Conservation (phyloP, 2,797 vertebrate genomes). For the Mallotus villosus region DNA sequence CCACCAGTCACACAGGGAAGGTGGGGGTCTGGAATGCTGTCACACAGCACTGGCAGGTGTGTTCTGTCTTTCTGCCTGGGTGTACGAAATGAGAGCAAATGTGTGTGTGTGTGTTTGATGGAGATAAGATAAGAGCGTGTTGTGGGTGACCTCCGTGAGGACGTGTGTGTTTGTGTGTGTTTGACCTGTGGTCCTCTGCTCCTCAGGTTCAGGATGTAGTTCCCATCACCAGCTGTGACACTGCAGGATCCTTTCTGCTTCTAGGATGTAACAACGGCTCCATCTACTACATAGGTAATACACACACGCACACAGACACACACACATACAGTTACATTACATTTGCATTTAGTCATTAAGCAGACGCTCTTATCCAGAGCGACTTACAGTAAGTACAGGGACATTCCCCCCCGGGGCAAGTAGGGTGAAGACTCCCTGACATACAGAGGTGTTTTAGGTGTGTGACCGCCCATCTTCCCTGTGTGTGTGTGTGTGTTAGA, state of each 20-base stretch:
- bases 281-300: slow-evolving; percentile 95
- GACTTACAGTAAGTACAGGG: too few relatives aligned
- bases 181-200: slow-evolving; percentile 1
- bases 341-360: too few relatives aligned
- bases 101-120: background rate
- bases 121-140: too few relatives aligned
- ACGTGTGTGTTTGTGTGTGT: background rate
- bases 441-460: background rate
- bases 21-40: slow-evolving; percentile 99
- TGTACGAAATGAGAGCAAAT: too few relatives aligned
- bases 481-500: slow-evolving; percentile 7
- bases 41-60: slow-evolving; percentile 98
- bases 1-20: slow-evolving; percentile 97
- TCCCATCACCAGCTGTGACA: slow-evolving; percentile 96
- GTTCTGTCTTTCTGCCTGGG: background rate
- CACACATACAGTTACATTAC: slow-evolving; percentile 85
- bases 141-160: too few relatives aligned
- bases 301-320: slow-evolving; percentile 77
- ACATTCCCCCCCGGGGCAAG: too few relatives aligned
- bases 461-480: background rate
- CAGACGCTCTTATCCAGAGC: too few relatives aligned
- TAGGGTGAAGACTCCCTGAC: too few relatives aligned
- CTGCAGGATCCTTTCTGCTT: slow-evolving; percentile 92
- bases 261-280: slow-evolving; percentile 97
- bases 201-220: slow-evolving; percentile 95